A percentile compares a stretch with the other conserved stretches of the same genome.
These are phyloP conservation scores for Crambe crambe DNA, from an alignment of 37 sponge, comb jelly and placozoan genomes.

Conservation along the genomic window DNA sequence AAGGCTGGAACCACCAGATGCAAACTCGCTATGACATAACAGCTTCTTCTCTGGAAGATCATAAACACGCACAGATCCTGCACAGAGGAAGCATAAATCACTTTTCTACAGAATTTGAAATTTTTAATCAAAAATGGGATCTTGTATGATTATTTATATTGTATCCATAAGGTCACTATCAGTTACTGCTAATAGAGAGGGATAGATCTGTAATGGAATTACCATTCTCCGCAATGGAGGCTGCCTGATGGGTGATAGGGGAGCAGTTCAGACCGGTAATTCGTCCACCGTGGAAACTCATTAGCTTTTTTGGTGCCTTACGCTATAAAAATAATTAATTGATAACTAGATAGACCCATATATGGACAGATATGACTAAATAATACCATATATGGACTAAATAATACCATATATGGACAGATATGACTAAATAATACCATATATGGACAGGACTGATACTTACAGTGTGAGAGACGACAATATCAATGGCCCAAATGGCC, in stretches of 20 bases:
- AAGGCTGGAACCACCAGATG: conserved; percentile 72
- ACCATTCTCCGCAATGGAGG: conserved; percentile 71
- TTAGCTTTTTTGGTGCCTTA: conserved; percentile 85
- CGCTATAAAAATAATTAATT: conserved; percentile 47
- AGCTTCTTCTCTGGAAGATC: conserved; percentile 41
- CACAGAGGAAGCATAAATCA: no score
- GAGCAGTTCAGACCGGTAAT: conserved; percentile 69
- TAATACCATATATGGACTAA: neutral
- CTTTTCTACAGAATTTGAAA: neutral
- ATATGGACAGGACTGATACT: conserved; percentile 26
- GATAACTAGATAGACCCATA: no score
- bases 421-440: neutral
- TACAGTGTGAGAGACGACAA: conserved; percentile 89
- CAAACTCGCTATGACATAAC: conserved; percentile 65
- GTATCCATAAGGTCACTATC: neutral
- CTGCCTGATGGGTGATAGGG: conserved; percentile 69
- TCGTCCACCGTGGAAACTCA: conserved; percentile 86
- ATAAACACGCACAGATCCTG: conserved; percentile 76
- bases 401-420: neutral
- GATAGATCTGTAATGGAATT: no score
- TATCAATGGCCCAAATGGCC: conserved; percentile 96
- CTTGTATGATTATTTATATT: neutral
- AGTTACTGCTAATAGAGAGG: no score
- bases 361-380: neutral
- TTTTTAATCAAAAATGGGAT: neutral